Base-by-base conservation (phyloP, 2,797 vertebrate genomes). In the Microchirus variegatus region DNA sequence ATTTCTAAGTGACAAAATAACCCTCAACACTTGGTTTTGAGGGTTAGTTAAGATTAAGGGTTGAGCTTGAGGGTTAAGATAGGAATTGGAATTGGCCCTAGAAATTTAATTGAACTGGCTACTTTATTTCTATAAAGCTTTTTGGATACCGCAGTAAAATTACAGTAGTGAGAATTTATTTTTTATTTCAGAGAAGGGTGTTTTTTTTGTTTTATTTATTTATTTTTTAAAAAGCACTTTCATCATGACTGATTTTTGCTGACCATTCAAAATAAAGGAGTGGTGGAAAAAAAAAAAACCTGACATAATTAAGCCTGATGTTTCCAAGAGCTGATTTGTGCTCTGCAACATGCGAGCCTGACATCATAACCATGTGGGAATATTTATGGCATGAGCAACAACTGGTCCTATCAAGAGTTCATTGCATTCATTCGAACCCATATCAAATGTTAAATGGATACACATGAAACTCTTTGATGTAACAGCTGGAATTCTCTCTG, bases 321-420 rank as follows among this genome's bases (percentile, higher is more conserved):
- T 37, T 75, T 73, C 57, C 65, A 7, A 13, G 54, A 66, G 65
- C 59, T 45, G 36, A 60, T 75, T 22, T 48, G 69, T 63, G 42
- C 41, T 66, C 52, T 59, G 36, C 46, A 81, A 44, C 46, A 12
- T 55, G 53, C 19, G 51, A 67, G 13, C 64, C 16, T 77, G 76
- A 87, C 74, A 61, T 80, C 71, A 83, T 66, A 48, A 59, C 16
- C 75, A 84, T 81, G 66, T 82, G 82, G 74, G 54, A 83, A 70
- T 54, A 47, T 67, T 89, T 85, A 81, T 18, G 26, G n/a, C 16
- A 40, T 31, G 31, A 31, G 31, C 31, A 31, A 40, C 38, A 10
- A 9, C 12, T 40, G 10, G 1, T 40, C 38, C 38, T 11, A 40
- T 13, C 9, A 9, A 40, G 10, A 13, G 11, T 9, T 22, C 10